Evolutionary conservation across 2,113 vertebrate genomes (phyloP).

Genomic region (Phrynosoma platyrhinos): DNA sequence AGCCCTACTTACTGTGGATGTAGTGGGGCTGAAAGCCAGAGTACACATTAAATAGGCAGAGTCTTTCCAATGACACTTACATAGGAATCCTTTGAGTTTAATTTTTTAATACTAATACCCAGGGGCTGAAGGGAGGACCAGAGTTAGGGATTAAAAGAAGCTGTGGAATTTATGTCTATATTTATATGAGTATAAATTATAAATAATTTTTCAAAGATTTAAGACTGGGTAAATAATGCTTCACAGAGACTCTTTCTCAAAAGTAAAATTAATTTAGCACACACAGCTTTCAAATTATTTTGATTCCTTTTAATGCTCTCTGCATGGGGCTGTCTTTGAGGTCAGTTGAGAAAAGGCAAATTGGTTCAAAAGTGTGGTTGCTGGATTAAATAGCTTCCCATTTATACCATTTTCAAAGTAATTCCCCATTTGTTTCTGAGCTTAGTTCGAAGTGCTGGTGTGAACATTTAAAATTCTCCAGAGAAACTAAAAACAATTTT

Average conservation of each 20-base stretch:
- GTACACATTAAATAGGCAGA: background rate
- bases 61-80: background rate
- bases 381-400: background rate
- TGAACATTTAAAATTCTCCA: background rate
- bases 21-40: background rate
- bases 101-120: background rate
- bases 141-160: background rate
- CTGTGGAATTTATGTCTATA: slow-evolving; percentile 17
- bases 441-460: background rate
- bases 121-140: too few relatives aligned
- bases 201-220: slow-evolving; percentile 14
- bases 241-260: background rate
- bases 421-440: background rate
- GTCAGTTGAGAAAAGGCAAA: background rate
- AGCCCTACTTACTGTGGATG: background rate
- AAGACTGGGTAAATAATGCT: background rate
- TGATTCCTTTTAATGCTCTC: background rate
- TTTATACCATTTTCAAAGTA: background rate
- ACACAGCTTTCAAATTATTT: background rate
- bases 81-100: background rate
- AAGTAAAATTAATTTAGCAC: background rate
- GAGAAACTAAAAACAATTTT: too few relatives aligned
- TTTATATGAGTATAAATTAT: slow-evolving; percentile 21
- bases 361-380: background rate
- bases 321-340: background rate